Percentiles rank a stretch among this genome's conserved stretches.
These are phyloP conservation scores for Ranitomeya imitator DNA, from an alignment of 2,113 vertebrate species.

Conservation along the genomic window DNA sequence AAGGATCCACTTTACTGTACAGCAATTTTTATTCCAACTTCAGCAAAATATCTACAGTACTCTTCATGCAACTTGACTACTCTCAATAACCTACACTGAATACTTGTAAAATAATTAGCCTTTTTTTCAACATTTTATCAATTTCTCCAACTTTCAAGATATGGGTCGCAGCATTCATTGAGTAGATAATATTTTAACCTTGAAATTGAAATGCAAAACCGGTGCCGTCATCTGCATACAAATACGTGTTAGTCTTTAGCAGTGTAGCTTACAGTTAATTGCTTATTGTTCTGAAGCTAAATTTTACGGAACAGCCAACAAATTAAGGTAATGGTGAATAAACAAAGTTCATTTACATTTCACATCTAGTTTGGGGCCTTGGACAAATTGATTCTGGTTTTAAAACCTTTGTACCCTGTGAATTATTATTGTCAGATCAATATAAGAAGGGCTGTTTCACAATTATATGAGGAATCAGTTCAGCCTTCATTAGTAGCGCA, in stretches of 20 bases:
- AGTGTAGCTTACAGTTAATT: constrained; percentile 57
- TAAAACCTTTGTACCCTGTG: constrained; percentile 53
- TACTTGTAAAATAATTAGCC: background rate
- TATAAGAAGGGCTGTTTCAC: constrained; percentile 44
- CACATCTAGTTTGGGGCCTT: constrained; percentile 49
- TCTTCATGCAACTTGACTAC: background rate
- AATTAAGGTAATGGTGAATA: constrained; percentile 58
- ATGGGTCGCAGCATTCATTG: background rate
- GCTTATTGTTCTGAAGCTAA: constrained; percentile 52
- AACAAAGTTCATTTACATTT: constrained; percentile 59
- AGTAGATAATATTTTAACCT: constrained; percentile 45
- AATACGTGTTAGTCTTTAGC: constrained; percentile 48
- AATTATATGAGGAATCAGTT: constrained; percentile 54
- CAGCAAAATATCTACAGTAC: background rate
- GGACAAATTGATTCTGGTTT: constrained; percentile 56
- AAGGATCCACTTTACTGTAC: background rate
- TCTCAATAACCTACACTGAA: background rate
- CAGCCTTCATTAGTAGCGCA: constrained; percentile 40
- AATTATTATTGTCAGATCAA: constrained; percentile 57
- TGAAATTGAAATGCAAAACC: constrained; percentile 53
- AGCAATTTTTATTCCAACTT: background rate
- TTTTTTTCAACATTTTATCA: background rate
- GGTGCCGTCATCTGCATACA: constrained; percentile 48
- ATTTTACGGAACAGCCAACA: constrained; percentile 50
- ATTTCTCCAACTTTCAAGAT: background rate